Evolutionary conservation across 2,797 vertebrate species (phyloP).

Genomic region (Coracias cyanogaster): DNA sequence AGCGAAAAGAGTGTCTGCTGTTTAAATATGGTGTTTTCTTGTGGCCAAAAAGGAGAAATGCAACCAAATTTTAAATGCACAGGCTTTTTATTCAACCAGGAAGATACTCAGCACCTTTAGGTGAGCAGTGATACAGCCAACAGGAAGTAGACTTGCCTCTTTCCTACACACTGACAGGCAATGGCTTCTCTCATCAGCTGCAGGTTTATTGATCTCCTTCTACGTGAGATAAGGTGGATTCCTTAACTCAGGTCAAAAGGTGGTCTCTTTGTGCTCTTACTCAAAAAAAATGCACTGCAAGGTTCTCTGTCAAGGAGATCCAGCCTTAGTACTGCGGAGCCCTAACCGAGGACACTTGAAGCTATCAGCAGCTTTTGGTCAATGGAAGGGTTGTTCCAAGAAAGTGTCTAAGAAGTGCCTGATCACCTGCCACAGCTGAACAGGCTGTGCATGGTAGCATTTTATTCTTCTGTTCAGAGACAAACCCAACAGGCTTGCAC

Average conservation of each 20-base stretch:
- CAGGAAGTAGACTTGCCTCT: neutral
- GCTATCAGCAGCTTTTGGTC: neutral
- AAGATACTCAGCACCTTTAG: neutral
- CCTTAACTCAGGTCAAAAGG: neutral
- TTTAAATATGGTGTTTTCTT: neutral
- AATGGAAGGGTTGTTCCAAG: neutral
- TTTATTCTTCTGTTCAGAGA: neutral
- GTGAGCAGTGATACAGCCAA: neutral
- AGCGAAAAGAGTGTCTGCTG: neutral
- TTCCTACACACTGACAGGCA: neutral
- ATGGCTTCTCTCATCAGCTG: neutral
- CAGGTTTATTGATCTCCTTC: neutral
- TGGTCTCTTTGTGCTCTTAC: neutral
- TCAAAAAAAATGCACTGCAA: rapidly evolving
- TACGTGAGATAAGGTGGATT: neutral
- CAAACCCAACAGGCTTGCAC: neutral
- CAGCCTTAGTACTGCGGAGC: neutral
- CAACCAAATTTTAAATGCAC: neutral
- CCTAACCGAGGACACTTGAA: neutral
- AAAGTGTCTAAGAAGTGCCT: neutral
- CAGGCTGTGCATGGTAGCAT: neutral
- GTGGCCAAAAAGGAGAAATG: neutral
- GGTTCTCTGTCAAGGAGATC: neutral
- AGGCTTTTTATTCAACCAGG: neutral
- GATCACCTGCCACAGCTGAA: neutral